phyloP scores from a whole-genome alignment of 2,113 vertebrate genomes.

The Puma concolor region DNA sequence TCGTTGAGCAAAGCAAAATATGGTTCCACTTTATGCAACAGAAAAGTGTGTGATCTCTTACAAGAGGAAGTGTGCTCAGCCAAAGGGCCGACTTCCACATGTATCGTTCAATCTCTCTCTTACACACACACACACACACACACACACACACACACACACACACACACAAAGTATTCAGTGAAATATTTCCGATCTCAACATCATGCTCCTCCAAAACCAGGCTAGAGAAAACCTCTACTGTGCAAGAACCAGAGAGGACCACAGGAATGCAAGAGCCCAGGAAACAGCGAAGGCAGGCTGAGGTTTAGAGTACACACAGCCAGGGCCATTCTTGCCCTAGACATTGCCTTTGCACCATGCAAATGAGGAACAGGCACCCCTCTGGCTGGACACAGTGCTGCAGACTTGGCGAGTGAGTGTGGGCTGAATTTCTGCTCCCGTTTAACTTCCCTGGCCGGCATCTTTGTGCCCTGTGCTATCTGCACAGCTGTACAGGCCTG shows the following conservation, averaged over 20 bases:
- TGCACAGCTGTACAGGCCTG: neutral
- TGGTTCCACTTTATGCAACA: constrained; percentile 5
- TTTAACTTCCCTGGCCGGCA: neutral
- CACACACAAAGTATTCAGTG: neutral
- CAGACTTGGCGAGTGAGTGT: neutral
- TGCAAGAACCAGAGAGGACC: neutral
- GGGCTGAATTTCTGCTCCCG: neutral
- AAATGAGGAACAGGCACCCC: neutral
- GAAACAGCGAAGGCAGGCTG: neutral
- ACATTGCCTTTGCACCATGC: neutral
- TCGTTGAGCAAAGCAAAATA: neutral
- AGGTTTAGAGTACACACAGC: neutral
- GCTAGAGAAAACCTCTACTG: neutral
- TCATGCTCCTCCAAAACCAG: constrained; percentile 17
- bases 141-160: neutral
- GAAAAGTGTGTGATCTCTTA: neutral
- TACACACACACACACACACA: neutral
- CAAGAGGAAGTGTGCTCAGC: neutral
- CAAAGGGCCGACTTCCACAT: neutral
- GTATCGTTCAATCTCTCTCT: neutral
- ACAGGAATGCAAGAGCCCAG: neutral
- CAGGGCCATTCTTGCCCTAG: neutral
- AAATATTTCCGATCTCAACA: neutral
- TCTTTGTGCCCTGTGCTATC: neutral
- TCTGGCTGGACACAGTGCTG: neutral